A percentile compares a stretch with the other conserved stretches of the same genome.
phyloP scores from a whole-genome alignment of 2,797 vertebrate genomes.

The Simalia tracyae region DNA sequence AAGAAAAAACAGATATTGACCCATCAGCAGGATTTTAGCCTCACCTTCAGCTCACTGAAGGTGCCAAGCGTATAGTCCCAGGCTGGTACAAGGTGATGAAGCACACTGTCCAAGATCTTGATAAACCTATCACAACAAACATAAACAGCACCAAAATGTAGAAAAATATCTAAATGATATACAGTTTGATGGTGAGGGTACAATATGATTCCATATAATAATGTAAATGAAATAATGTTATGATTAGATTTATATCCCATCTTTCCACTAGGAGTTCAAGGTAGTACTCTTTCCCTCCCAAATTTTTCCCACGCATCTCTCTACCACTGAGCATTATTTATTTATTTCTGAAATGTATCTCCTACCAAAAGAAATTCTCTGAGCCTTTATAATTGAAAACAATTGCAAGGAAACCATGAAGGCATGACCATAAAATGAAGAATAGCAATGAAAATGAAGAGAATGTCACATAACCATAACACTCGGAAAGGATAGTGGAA shows the following conservation, averaged over 20 bases:
- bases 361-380: neutral
- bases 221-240: neutral
- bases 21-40: neutral
- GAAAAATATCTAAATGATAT: neutral
- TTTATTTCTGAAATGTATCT: neutral
- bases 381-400: neutral
- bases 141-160: neutral
- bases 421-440: neutral
- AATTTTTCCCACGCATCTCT: neutral
- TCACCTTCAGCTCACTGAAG: conserved; percentile 93
- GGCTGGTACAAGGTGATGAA: conserved; percentile 91
- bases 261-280: neutral
- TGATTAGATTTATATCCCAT: neutral
- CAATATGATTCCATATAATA: neutral
- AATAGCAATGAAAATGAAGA: neutral
- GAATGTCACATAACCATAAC: neutral
- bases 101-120: conserved; percentile 87
- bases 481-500: neutral
- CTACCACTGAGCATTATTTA: neutral
- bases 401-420: neutral
- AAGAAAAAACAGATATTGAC: neutral
- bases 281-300: neutral
- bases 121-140: conserved; percentile 83
- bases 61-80: conserved; percentile 96
- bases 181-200: neutral